Base-by-base conservation (phyloP, 1,140 invertebrate species). In the Saxidomus purpurata region DNA sequence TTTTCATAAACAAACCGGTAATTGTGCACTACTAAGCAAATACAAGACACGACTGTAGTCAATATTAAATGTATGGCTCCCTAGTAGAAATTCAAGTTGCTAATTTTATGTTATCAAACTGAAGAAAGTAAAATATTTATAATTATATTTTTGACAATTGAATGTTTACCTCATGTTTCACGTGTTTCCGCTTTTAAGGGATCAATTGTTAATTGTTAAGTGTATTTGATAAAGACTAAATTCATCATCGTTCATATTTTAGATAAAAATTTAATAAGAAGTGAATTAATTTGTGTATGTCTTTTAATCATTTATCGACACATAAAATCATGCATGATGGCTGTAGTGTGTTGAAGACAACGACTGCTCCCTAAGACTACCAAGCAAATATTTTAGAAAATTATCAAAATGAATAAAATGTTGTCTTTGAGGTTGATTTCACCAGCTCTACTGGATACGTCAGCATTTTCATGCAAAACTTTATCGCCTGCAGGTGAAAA, bases 401-500 rank as follows among this genome's bases (percentile, higher is more conserved):
- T 22, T 3, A 55, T 19, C 1, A 71, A 81, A 83, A 85, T 85
- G 82, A 76, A 38, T 52, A 52, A 52, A 59, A 52, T 81, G 0
- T 0, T 67, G 2, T 55, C 47, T 15, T 34, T 89, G 22, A 25
- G 81, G 17, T 22, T 76, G 2, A 61, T 89, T 38, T 84, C 52
- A 52, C 87, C 87, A 19, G 79, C 79, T 22, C 19, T 89, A 9
- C n/a, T 89, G 47, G 71, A 89, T 55, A 40, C 79, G 1, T 38
- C 59, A 63, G 67, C 63, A 28, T 89, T 89, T 61, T 89, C 87
- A 34, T 89, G 87, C 40, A 76, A 43, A 83, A 83, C 69, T n/a
- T 31, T 83, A 13, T n/a, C 31, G 22, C 9, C 2, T 43, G 19
- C 59, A 34, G 86, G 86, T 88, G 80, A 77, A 1, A 0, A 17